Conservation (phyloP, 2,113 vertebrate species). For the Aspiorhynchus laticeps region DNA sequence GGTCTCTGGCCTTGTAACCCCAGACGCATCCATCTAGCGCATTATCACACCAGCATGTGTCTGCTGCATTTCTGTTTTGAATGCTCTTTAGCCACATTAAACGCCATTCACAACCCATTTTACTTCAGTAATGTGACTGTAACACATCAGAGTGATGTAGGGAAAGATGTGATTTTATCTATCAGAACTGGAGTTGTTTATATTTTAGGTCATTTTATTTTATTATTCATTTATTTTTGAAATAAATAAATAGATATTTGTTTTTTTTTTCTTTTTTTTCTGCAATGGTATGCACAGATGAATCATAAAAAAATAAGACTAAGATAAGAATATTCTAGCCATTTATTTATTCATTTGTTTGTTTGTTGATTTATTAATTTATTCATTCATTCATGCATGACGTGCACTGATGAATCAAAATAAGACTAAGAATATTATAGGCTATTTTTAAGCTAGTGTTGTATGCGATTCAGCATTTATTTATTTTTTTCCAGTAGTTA, state of each 20-base stretch:
- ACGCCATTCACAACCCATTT: background rate
- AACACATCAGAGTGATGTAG: background rate
- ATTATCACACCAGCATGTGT: conserved; percentile 43
- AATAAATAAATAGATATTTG: too few species aligned
- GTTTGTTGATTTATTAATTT: too few species aligned
- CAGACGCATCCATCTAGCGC: conserved; percentile 44
- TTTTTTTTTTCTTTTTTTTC: too few species aligned
- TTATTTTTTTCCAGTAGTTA: too few species aligned
- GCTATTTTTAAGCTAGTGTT: background rate
- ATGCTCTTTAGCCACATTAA: background rate
- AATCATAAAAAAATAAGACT: background rate
- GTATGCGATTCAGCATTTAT: too few species aligned
- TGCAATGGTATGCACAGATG: background rate
- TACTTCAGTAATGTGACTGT: background rate
- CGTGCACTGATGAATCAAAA: background rate
- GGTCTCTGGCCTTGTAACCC: conserved; percentile 48
- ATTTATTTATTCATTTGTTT: too few species aligned
- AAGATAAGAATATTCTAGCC: background rate
- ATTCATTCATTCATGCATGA: too few species aligned
- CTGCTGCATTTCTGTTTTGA: background rate
- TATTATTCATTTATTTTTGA: background rate
- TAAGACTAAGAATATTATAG: background rate
- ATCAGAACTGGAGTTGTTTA: background rate
- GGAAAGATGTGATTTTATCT: background rate
- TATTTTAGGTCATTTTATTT: background rate